Evolutionary conservation across 1,140 invertebrate genomes (phyloP).

Genomic region (Bradysia coprophila): DNA sequence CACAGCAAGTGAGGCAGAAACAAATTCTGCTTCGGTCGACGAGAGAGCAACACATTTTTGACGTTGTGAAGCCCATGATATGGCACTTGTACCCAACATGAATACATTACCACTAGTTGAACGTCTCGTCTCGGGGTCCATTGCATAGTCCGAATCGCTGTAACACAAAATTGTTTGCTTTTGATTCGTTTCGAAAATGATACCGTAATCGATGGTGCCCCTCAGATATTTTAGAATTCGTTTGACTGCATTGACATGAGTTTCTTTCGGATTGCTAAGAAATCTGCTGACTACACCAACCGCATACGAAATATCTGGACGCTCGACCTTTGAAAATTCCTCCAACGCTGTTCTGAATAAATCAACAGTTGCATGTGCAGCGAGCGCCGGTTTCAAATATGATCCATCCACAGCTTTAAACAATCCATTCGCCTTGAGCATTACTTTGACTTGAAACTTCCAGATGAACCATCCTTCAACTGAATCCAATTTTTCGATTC

Average conservation of each 20-base stretch:
- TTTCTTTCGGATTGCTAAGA: slow-evolving; percentile 11
- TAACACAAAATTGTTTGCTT: slow-evolving; percentile 8
- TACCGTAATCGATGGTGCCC: slow-evolving; percentile 13
- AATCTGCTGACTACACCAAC: slow-evolving; percentile 18
- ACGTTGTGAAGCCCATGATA: slow-evolving; percentile 12
- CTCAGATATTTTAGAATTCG: slow-evolving; percentile 23
- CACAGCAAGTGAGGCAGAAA: slow-evolving; percentile 9
- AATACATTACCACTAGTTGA: slow-evolving; percentile 17
- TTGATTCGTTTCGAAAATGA: slow-evolving; percentile 6
- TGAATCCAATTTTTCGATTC: no score
- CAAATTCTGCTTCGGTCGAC: slow-evolving; percentile 18
- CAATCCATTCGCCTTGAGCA: no score
- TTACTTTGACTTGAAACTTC: no score
- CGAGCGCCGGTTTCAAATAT: no score
- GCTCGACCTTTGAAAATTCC: no score
- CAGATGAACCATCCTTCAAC: no score
- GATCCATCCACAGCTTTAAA: no score
- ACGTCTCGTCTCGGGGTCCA: slow-evolving; percentile 11
- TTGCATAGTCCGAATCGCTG: slow-evolving; percentile 22
- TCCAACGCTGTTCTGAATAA: no score
- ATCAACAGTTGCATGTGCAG: no score
- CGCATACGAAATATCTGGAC: slow-evolving; percentile 23
- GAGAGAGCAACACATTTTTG: slow-evolving; percentile 14
- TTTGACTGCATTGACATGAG: slow-evolving; percentile 22
- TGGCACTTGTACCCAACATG: slow-evolving; percentile 6